Evolutionary conservation across 2,797 vertebrate genomes (phyloP).

Genomic region (Protonibea diacanthus): DNA sequence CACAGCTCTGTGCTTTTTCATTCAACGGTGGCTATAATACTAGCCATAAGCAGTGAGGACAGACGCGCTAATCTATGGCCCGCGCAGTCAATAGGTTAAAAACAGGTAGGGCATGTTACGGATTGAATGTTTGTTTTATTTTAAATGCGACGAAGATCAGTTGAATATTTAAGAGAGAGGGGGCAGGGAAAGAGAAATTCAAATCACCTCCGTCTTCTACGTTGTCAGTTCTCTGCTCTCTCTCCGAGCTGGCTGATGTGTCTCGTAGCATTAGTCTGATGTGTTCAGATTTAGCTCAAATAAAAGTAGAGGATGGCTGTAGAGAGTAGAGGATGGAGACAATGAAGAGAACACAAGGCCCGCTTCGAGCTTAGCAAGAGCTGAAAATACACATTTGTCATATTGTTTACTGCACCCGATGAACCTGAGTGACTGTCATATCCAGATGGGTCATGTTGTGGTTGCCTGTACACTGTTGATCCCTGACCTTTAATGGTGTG

Average conservation of each 20-base stretch:
- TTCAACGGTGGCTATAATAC: slow-evolving; percentile 60
- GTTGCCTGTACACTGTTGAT: slow-evolving; percentile 34
- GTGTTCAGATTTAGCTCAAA: slow-evolving; percentile 57
- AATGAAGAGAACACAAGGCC: slow-evolving; percentile 38
- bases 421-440: slow-evolving; percentile 49
- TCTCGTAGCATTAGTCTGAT: slow-evolving; percentile 61
- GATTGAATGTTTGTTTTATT: slow-evolving; percentile 14
- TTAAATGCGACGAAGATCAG: not conserved
- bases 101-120: not conserved
- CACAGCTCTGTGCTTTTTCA: slow-evolving; percentile 60
- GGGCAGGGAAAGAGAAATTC: not conserved
- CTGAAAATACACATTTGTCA: slow-evolving; percentile 53
- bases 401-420: slow-evolving; percentile 47
- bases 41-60: slow-evolving; percentile 45
- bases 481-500: slow-evolving; percentile 47
- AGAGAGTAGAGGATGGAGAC: slow-evolving; percentile 32
- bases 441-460: slow-evolving; percentile 54
- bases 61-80: slow-evolving; percentile 18
- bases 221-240: slow-evolving; percentile 31
- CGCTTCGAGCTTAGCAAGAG: slow-evolving; percentile 35
- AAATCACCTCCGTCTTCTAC: slow-evolving; percentile 27
- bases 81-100: slow-evolving; percentile 24
- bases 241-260: slow-evolving; percentile 19
- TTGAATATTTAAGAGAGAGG: not conserved
- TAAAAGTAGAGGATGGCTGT: slow-evolving; percentile 31